Evolutionary conservation across 2,888 invertebrate species (phyloP).

Genomic region (Amaurobius ferox): DNA sequence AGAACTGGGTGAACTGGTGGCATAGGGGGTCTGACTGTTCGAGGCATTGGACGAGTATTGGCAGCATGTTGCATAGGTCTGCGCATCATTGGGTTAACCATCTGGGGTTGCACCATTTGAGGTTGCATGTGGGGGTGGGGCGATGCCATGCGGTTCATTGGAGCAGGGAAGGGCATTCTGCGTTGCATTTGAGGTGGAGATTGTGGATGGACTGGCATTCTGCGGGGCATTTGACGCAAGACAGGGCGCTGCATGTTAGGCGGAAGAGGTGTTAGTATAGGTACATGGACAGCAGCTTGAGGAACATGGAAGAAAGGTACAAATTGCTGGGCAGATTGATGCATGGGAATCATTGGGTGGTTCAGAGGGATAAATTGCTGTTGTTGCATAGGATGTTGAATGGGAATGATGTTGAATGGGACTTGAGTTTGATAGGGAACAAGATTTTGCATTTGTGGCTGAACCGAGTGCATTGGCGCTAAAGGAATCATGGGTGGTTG

Average conservation of each 20-base stretch:
- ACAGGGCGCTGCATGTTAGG: slow-evolving; percentile 56
- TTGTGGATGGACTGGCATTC: slow-evolving; percentile 54
- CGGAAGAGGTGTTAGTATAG: slow-evolving; percentile 56
- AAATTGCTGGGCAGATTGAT: slow-evolving; percentile 42
- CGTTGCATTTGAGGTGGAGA: slow-evolving; percentile 34
- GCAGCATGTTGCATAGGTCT: slow-evolving; percentile 34
- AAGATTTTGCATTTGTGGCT: slow-evolving; percentile 41
- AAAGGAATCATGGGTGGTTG: slow-evolving; percentile 54
- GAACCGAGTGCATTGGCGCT: slow-evolving; percentile 15
- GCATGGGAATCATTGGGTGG: slow-evolving; percentile 24
- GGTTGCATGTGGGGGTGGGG: slow-evolving; percentile 29
- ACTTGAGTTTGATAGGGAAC: slow-evolving; percentile 55
- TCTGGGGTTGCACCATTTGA: slow-evolving; percentile 28
- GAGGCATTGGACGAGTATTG: slow-evolving; percentile 41
- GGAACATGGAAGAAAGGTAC: slow-evolving; percentile 55
- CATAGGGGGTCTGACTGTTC: slow-evolving; percentile 57
- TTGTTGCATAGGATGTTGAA: slow-evolving; percentile 37
- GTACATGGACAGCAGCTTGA: slow-evolving; percentile 57
- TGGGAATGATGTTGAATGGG: slow-evolving; percentile 43
- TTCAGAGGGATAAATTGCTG: slow-evolving; percentile 36
- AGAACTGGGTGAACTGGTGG: slow-evolving; percentile 58
- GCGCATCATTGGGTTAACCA: slow-evolving; percentile 40
- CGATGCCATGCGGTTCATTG: slow-evolving; percentile 34
- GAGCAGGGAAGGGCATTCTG: slow-evolving; percentile 35
- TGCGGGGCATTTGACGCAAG: slow-evolving; percentile 59